A percentile compares a stretch with the other conserved stretches of the same genome.
phyloP scores from a whole-genome alignment of 2,888 invertebrate species.

The Eilema depressum region DNA sequence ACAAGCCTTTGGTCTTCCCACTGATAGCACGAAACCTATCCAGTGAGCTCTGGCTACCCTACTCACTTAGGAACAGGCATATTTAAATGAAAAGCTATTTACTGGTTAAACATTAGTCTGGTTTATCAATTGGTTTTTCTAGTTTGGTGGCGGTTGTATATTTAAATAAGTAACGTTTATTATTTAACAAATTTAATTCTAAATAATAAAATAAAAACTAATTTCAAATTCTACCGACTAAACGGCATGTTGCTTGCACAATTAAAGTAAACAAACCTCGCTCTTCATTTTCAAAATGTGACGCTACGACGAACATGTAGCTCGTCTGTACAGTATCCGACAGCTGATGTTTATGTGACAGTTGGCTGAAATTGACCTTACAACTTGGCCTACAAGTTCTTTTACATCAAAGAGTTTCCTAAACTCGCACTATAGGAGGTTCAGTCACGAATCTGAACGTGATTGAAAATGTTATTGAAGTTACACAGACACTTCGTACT shows the following conservation, averaged over 20 bases:
- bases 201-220: too few species aligned
- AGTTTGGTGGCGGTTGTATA: too few species aligned
- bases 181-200: not conserved
- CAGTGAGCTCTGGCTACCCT: too few species aligned
- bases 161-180: too few species aligned
- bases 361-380: constrained; percentile 10
- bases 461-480: constrained; percentile 18
- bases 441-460: constrained; percentile 21
- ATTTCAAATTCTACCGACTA: not conserved
- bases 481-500: constrained; percentile 7
- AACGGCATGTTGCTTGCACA: not conserved
- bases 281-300: not conserved
- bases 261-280: not conserved
- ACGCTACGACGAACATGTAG: not conserved
- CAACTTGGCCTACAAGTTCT: constrained; percentile 3
- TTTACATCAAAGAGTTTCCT: not conserved
- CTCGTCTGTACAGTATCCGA: not conserved
- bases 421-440: constrained; percentile 12
- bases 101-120: too few species aligned
- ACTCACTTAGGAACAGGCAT: too few species aligned
- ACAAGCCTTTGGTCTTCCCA: too few species aligned
- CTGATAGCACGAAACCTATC: too few species aligned
- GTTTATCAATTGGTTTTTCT: too few species aligned
- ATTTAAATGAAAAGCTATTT: too few species aligned
- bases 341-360: constrained; percentile 4